phyloP scores from a whole-genome alignment of 2,888 invertebrate species.

The Tanypteryx hageni region DNA sequence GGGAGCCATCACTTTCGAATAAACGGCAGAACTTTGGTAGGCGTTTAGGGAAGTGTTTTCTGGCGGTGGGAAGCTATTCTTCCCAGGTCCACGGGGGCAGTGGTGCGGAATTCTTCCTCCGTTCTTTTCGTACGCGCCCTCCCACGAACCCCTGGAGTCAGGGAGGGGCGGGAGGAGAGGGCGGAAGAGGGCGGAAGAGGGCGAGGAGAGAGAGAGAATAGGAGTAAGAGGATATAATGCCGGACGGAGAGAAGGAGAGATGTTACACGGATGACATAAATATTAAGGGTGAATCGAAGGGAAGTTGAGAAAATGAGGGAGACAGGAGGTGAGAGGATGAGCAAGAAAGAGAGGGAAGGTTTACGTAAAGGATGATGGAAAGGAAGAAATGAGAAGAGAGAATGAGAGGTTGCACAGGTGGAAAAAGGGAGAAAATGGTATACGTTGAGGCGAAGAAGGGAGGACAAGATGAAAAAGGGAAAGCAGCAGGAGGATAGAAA shows the following conservation, averaged over 20 bases:
- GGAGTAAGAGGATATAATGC: neutral
- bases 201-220: neutral
- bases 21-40: neutral
- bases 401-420: too few species aligned
- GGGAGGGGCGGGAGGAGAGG: neutral
- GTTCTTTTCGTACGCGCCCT: neutral
- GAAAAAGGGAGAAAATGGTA: too few species aligned
- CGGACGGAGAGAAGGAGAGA: neutral
- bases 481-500: too few species aligned
- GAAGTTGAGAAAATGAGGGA: too few species aligned
- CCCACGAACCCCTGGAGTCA: neutral
- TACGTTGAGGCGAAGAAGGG: too few species aligned
- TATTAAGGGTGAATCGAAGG: too few species aligned
- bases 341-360: too few species aligned
- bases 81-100: slow-evolving; percentile 14
- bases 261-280: neutral
- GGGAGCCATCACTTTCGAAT: slow-evolving; percentile 49
- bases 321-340: too few species aligned
- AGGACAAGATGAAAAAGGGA: too few species aligned
- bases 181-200: neutral
- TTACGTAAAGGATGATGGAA: too few species aligned
- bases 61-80: slow-evolving; percentile 26
- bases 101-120: slow-evolving; percentile 31
- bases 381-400: too few species aligned
- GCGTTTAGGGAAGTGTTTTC: neutral